Evolutionary conservation across 2,888 invertebrate species (phyloP).

Genomic region (Pristionchus mayeri): DNA sequence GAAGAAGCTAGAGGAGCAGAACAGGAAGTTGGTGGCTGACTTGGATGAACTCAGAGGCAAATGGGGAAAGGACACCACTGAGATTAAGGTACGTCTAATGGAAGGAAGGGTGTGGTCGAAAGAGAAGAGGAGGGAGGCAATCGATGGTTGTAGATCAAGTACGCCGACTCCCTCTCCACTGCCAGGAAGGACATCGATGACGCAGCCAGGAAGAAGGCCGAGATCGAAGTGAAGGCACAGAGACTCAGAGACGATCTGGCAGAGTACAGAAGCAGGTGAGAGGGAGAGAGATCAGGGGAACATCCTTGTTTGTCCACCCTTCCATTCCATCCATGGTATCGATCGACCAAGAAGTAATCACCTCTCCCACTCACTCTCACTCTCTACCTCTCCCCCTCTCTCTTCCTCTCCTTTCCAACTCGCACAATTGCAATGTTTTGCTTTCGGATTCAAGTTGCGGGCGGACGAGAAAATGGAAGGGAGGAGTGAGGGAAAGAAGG

Average conservation of each 20-base stretch:
- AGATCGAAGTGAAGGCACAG: conserved; percentile 78
- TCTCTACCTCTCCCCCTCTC: background rate
- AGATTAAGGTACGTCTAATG: conserved; percentile 75
- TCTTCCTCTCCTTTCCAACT: conserved; percentile 3
- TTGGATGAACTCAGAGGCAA: conserved; percentile 75
- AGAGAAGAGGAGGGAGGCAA: too few relatives aligned
- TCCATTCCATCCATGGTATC: conserved; percentile 9
- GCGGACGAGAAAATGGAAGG: conserved; percentile 1
- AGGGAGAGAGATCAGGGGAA: background rate
- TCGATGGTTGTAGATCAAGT: conserved; percentile 74
- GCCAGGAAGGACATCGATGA: conserved; percentile 79
- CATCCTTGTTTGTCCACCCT: background rate
- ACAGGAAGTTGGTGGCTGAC: conserved; percentile 75
- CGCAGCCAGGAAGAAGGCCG: conserved; percentile 78
- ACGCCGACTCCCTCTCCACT: conserved; percentile 79
- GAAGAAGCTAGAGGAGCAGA: conserved; percentile 76
- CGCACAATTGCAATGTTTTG: conserved; percentile 37
- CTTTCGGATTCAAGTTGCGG: conserved; percentile 36
- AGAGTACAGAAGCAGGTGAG: conserved; percentile 74
- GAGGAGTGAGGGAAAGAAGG: background rate
- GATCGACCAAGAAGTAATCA: background rate
- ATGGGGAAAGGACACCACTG: conserved; percentile 76
- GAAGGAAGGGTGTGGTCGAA: conserved; percentile 30
- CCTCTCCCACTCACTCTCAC: conserved; percentile 10
- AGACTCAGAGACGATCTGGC: conserved; percentile 78